Evolutionary conservation across 2,797 vertebrate species (phyloP).

Genomic region (Mionectes olivaceus): DNA sequence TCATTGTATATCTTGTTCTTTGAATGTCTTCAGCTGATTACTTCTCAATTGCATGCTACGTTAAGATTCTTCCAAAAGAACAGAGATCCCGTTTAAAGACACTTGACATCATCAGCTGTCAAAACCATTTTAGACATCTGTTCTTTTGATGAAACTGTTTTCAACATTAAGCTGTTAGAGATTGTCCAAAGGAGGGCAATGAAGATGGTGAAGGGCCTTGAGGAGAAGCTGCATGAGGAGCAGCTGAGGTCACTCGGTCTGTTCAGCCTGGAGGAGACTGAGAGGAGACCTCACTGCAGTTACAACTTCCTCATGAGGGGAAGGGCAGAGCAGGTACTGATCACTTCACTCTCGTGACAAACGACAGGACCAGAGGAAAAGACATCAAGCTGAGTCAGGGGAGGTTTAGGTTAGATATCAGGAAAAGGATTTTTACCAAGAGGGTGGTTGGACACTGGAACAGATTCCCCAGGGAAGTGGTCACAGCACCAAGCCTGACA

Average conservation of each 20-base stretch:
- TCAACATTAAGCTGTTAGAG: neutral
- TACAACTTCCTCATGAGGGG: neutral
- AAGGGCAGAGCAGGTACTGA: neutral
- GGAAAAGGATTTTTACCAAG: neutral
- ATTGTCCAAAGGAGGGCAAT: neutral
- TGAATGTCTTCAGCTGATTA: neutral
- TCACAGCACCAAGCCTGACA: neutral
- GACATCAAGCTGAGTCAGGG: neutral
- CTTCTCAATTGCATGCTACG: neutral
- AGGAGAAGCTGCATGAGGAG: neutral
- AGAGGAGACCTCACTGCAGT: neutral
- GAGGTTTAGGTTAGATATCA: neutral
- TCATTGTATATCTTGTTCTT: neutral
- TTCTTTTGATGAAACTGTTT: neutral
- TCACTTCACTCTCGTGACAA: neutral
- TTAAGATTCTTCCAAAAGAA: neutral
- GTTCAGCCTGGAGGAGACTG: neutral
- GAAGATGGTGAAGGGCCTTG: neutral
- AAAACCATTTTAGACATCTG: neutral
- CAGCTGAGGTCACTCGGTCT: neutral
- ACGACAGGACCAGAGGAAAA: neutral
- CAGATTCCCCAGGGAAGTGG: neutral
- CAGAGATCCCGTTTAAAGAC: neutral
- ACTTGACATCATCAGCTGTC: neutral
- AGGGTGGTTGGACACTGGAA: neutral